phyloP scores from a whole-genome alignment of 2,888 invertebrate genomes.

The Sabatieria punctata region DNA sequence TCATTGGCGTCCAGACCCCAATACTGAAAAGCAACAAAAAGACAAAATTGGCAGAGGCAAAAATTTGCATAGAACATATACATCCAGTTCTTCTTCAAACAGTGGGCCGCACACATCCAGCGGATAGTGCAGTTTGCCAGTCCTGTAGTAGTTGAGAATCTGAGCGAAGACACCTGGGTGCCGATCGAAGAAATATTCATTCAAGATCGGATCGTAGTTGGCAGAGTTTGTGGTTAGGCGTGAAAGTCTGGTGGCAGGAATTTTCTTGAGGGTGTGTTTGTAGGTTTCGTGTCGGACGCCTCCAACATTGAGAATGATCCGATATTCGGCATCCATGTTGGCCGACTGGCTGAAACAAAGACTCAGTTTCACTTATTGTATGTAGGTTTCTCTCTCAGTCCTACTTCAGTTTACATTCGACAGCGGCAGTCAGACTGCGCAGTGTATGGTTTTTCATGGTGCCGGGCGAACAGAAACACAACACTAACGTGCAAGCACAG shows the following conservation, averaged over 20 bases:
- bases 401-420: too few relatives aligned
- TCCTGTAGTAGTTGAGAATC: conserved; percentile 65
- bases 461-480: too few relatives aligned
- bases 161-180: conserved; percentile 72
- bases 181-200: conserved; percentile 94
- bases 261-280: conserved; percentile 53
- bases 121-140: conserved; percentile 87
- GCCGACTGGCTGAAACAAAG: too few relatives aligned
- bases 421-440: too few relatives aligned
- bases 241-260: conserved; percentile 62
- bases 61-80: background rate
- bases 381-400: too few relatives aligned
- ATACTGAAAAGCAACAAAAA: conserved; percentile 18
- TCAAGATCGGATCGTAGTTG: conserved; percentile 92
- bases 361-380: too few relatives aligned
- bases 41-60: background rate
- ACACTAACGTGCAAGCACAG: too few relatives aligned
- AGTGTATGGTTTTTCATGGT: too few relatives aligned
- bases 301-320: conserved; percentile 84
- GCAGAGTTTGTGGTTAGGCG: conserved; percentile 74
- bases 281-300: conserved; percentile 67
- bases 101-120: conserved; percentile 94
- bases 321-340: conserved; percentile 74
- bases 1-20: conserved; percentile 99
- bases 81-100: conserved; percentile 77